phyloP scores from a whole-genome alignment of 1,140 invertebrate species.

The honey bee (Apis mellifera) region Amel_HAv3.1 CM009931.2:2303501-2304000 shows the following conservation, averaged over 20 bases:
- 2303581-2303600: too few relatives aligned
- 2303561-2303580: not conserved
- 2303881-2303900: not conserved
- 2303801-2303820: slow-evolving; percentile 71
- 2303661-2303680: slow-evolving; percentile 40
- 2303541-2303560: not conserved
- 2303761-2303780: too few relatives aligned
- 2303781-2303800: slow-evolving; percentile 57
- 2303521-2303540: slow-evolving; percentile 73
- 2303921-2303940: not conserved
- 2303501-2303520: slow-evolving; percentile 64
- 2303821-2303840: slow-evolving; percentile 62
- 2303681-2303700: not conserved
- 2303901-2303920: not conserved
- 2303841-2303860: not conserved
- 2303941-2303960: slow-evolving; percentile 35
- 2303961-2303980: not conserved
- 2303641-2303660: not conserved
- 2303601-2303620: not conserved
- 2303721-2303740: too few relatives aligned
- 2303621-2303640: too few relatives aligned
- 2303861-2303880: not conserved
- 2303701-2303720: too few relatives aligned
- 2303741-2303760: too few relatives aligned
- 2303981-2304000: too few relatives aligned